These are phyloP conservation scores for Oligia latruncula DNA, from an alignment of 2,888 invertebrate genomes.

Conservation along the genomic window DNA sequence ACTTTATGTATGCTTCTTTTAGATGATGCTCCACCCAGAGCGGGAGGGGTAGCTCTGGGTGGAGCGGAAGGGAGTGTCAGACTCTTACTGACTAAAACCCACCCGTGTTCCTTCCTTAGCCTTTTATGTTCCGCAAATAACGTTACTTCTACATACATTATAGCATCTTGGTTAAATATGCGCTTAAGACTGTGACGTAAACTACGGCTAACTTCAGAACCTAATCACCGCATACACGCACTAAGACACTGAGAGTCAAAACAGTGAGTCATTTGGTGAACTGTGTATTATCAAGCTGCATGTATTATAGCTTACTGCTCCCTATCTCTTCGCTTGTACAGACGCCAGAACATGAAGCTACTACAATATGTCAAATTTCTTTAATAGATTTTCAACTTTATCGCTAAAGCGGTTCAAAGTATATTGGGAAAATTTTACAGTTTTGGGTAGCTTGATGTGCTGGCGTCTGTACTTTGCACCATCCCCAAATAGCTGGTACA, in stretches of 20 bases:
- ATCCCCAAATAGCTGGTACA: slow-evolving; percentile 72
- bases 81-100: too few relatives aligned
- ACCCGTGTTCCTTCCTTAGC: too few relatives aligned
- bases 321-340: slow-evolving; percentile 32
- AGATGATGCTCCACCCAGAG: too few relatives aligned
- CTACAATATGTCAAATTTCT: too few relatives aligned
- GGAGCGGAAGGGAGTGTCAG: too few relatives aligned
- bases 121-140: too few relatives aligned
- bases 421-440: too few relatives aligned
- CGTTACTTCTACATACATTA: neutral
- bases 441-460: too few relatives aligned
- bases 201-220: neutral
- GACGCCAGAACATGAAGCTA: neutral
- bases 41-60: too few relatives aligned
- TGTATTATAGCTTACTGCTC: neutral
- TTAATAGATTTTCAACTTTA: too few relatives aligned
- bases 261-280: neutral
- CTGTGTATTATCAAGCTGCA: neutral
- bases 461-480: slow-evolving; percentile 52
- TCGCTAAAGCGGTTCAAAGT: too few relatives aligned
- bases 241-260: neutral
- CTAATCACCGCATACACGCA: neutral
- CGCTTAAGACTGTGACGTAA: neutral
- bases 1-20: neutral
- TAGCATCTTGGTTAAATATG: neutral